A percentile compares a stretch with the other conserved stretches of the same genome.
Conservation (phyloP, 2,888 invertebrate genomes). For the Aquatica leii region DNA sequence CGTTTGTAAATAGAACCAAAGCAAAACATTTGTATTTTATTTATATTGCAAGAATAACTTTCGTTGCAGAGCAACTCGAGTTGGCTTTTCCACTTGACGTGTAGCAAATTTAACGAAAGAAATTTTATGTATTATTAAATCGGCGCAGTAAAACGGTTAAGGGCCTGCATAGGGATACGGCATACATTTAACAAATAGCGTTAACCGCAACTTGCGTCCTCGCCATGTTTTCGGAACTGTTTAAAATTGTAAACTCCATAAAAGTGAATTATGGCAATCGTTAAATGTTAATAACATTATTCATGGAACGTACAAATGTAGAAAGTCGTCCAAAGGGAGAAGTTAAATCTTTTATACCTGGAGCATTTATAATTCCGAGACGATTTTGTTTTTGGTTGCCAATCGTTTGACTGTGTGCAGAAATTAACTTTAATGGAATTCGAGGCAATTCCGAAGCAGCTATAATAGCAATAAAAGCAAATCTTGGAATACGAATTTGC, state of each 20-base stretch:
- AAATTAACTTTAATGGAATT: constrained; percentile 15
- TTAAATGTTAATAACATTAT: constrained; percentile 24
- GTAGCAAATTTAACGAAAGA: too few species aligned
- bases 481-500: constrained; percentile 9
- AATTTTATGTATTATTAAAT: too few species aligned
- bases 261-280: constrained; percentile 16
- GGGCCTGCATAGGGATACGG: background rate
- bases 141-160: background rate
- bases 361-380: background rate
- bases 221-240: background rate
- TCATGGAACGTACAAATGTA: constrained; percentile 4
- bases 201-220: background rate
- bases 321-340: constrained; percentile 2
- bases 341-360: constrained; percentile 18
- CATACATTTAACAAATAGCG: background rate
- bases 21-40: too few species aligned
- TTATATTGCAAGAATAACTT: too few species aligned
- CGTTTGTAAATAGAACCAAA: too few species aligned
- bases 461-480: constrained; percentile 6
- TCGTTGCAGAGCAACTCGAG: too few species aligned
- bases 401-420: background rate
- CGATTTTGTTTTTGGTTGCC: constrained; percentile 13
- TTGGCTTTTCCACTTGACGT: too few species aligned
- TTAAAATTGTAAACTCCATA: constrained; percentile 17
- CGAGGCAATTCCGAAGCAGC: constrained; percentile 8